A percentile compares a stretch with the other conserved stretches of the same genome.
These are phyloP conservation scores for Tangachromis dhanisi DNA, from an alignment of 2,113 vertebrate species.

Conservation along the genomic window DNA sequence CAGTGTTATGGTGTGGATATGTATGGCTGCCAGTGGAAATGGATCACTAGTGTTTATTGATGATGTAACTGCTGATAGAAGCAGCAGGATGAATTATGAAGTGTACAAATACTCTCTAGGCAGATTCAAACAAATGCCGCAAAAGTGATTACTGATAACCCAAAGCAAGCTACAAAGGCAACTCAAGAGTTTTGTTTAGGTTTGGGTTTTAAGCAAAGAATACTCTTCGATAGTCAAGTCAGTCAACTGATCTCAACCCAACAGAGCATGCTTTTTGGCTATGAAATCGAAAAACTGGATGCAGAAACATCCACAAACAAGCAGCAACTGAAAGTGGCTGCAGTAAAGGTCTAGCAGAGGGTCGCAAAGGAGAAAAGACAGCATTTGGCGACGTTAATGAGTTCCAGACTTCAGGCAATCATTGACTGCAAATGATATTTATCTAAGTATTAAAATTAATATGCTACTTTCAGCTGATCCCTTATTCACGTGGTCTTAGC, in stretches of 20 bases:
- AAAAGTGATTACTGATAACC: background rate
- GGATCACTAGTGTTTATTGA: background rate
- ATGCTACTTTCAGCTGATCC: background rate
- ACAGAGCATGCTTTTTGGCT: background rate
- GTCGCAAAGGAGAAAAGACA: background rate
- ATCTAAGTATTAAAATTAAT: background rate
- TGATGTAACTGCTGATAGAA: background rate
- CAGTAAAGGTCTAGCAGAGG: background rate
- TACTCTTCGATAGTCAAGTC: background rate
- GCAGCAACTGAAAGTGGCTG: background rate
- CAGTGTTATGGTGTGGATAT: background rate
- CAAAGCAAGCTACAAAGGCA: background rate
- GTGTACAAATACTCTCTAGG: background rate
- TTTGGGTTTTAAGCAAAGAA: background rate
- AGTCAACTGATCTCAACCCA: background rate
- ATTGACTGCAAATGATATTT: background rate
- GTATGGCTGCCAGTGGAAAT: background rate
- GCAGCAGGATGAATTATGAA: background rate
- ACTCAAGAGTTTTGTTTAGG: background rate
- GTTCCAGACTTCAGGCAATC: background rate
- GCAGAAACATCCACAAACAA: background rate
- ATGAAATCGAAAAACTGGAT: background rate
- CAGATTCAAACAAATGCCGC: background rate
- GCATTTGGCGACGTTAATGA: background rate
- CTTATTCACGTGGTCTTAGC: background rate